Base-by-base conservation (phyloP, 2,113 vertebrate species). In the Brachypodius melanocephalos region DNA sequence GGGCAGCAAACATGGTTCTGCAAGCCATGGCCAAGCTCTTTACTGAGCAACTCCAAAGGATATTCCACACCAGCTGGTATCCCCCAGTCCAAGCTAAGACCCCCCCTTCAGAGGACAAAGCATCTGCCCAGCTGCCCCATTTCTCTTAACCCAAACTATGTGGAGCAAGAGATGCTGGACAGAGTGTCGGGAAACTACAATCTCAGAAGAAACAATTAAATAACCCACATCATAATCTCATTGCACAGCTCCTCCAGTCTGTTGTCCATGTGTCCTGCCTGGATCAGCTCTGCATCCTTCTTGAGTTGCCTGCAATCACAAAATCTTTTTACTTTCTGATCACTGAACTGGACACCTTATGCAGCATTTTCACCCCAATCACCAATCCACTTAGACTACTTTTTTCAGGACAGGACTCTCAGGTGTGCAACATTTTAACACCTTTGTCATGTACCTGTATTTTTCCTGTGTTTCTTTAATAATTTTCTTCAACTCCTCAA, bases 391-490 rank as follows among this genome's bases (percentile, higher is more conserved):
- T 25, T 20, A 9, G 6, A 28, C 17, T 25, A 16, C 14, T 31
- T 49, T 48, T 48, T 88, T 72, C 52, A 54, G 63, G 25, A 43
- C 32, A 51, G 24, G 26, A 20, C 24, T 61, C 36, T 49, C 8
- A 22, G 42, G 8, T 34, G 32, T 49, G 29, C 8, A 29, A 36
- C 9, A 80, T 32, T 8, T 66, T 10, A 42, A 51, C 5, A 32
- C 49, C 36, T 95, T 34, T 91, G 52, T 14, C 42, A 88, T 26
- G 9, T 83, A 99, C 99, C 99, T 99, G 92, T 99, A 99, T 95
- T 99, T 99, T 93, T 99, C 99, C 85, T 99, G 99, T n/a, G 99
- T 99, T 88, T 99, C 99, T 97, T 99, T 98, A 91, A 99, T 98
- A 8, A 99, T 97, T 95, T 98, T 99, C 95, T 99, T 99, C 85